phyloP scores from a whole-genome alignment of 2,113 vertebrate genomes.

The Phyllostomus discolor region DNA sequence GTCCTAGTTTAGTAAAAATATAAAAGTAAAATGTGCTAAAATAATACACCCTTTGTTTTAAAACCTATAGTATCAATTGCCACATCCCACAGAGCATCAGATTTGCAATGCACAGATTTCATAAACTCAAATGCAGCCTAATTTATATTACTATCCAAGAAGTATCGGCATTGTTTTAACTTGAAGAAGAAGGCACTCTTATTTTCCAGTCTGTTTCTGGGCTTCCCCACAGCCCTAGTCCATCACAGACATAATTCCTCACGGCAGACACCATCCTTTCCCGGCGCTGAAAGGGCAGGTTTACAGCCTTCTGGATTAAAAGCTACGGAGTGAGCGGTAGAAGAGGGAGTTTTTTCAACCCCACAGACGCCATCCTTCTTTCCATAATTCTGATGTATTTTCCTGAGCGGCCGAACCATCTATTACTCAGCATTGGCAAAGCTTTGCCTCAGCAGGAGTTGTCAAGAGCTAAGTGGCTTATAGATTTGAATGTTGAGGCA shows the following conservation, averaged over 20 bases:
- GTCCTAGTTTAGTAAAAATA: background rate
- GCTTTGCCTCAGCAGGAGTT: conserved; percentile 43
- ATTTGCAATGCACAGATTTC: background rate
- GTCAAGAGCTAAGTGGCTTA: conserved; percentile 55
- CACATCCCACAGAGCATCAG: background rate
- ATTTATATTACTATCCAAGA: background rate
- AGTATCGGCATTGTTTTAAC: background rate
- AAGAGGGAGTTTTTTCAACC: background rate
- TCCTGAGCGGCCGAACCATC: background rate
- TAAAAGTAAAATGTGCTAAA: background rate
- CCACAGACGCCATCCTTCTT: background rate
- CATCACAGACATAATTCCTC: background rate
- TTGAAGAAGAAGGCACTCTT: background rate
- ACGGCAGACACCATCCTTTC: background rate
- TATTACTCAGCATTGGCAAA: background rate
- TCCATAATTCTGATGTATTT: conserved; percentile 7
- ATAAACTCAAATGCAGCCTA: background rate
- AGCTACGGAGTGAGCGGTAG: background rate
- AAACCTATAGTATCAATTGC: background rate
- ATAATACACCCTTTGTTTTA: background rate
- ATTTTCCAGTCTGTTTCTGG: background rate
- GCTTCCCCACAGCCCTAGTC: background rate
- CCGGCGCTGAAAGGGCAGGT: background rate
- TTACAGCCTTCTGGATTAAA: background rate
- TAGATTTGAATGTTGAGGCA: conserved; percentile 64